Conservation (phyloP, 2,113 vertebrate species). For the Rafetus swinhoei region DNA sequence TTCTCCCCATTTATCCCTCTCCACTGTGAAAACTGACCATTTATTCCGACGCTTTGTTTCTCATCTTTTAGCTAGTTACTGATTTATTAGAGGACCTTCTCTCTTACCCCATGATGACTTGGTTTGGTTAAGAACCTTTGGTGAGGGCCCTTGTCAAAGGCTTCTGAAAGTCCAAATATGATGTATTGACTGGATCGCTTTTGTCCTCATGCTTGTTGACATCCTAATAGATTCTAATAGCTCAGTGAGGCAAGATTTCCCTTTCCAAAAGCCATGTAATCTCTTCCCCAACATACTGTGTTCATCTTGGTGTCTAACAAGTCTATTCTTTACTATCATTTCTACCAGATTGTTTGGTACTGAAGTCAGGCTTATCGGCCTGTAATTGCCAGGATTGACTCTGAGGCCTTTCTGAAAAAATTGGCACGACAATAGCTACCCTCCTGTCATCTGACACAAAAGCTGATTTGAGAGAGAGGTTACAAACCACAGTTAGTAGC, state of each 20-base stretch:
- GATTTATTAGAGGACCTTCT: not conserved
- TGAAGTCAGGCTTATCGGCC: not conserved
- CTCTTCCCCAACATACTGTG: not conserved
- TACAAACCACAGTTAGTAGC: not conserved
- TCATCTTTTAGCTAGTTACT: not conserved
- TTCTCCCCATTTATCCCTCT: not conserved
- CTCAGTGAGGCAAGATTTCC: not conserved
- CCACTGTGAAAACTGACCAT: not conserved
- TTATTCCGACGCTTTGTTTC: not conserved
- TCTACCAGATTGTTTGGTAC: not conserved
- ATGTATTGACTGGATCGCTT: not conserved
- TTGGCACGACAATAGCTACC: not conserved
- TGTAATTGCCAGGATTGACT: not conserved
- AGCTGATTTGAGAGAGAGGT: not conserved
- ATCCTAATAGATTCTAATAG: not conserved
- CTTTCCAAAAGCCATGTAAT: not conserved
- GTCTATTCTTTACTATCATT: not conserved
- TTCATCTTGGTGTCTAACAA: not conserved
- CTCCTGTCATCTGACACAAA: not conserved
- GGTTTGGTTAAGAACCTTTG: not conserved
- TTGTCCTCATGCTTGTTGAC: not conserved
- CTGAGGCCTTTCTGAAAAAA: not conserved
- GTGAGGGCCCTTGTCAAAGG: not conserved
- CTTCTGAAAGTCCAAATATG: not conserved
- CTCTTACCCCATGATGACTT: not conserved